Conservation (phyloP, 2,888 invertebrate species). For the Tetranychus piercei region DNA sequence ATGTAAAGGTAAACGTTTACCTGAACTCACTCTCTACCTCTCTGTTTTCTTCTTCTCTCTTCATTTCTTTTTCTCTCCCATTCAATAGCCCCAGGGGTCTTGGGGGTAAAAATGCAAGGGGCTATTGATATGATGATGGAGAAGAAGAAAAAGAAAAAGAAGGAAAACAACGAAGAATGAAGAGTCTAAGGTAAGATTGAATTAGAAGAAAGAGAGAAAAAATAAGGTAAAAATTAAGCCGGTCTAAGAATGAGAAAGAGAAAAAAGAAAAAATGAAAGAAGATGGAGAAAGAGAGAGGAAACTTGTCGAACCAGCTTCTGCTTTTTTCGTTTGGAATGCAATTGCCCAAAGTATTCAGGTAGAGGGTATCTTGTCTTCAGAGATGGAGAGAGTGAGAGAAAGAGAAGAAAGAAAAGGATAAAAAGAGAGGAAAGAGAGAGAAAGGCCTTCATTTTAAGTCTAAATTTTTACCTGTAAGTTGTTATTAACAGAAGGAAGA, state of each 20-base stretch:
- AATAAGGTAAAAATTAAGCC: not conserved
- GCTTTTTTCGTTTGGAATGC: not conserved
- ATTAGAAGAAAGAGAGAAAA: constrained; percentile 6
- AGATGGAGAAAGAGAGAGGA: constrained; percentile 8
- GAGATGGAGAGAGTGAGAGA: not conserved
- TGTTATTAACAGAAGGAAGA: constrained; percentile 1
- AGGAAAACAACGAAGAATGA: not conserved
- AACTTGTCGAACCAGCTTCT: constrained; percentile 3
- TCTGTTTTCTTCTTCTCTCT: constrained; percentile 2
- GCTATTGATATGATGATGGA: not conserved
- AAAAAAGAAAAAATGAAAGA: constrained; percentile 8
- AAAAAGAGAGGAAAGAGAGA: constrained; percentile 6
- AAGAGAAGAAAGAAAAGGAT: constrained; percentile 10
- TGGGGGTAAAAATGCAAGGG: not conserved
- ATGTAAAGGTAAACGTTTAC: not conserved
- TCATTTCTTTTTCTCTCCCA: not conserved
- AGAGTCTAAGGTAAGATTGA: not conserved
- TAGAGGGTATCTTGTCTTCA: not conserved
- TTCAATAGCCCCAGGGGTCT: not conserved
- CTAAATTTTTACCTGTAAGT: not conserved
- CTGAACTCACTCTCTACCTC: not conserved
- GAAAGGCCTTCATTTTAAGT: not conserved
- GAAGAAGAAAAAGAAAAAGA: not conserved
- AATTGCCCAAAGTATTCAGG: constrained; percentile 6
- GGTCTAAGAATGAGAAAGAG: constrained; percentile 4